These are phyloP conservation scores for Diadophis punctatus DNA, from an alignment of 2,113 vertebrate genomes.

Conservation along the genomic window DNA sequence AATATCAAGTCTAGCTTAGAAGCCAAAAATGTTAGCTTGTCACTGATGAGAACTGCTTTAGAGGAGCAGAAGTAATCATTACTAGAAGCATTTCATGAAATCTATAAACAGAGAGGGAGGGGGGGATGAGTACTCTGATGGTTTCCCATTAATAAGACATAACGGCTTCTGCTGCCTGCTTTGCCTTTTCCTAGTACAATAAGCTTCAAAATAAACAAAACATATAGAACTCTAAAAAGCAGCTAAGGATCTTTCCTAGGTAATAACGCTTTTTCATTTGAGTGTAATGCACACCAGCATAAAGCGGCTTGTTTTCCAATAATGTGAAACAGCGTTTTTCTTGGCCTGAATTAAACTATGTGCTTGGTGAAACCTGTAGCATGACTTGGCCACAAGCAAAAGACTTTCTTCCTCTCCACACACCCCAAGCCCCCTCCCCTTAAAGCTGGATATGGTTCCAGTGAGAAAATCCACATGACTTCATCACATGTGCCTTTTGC, in stretches of 20 bases:
- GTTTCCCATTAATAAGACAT: neutral
- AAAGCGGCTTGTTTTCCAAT: neutral
- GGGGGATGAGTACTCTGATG: slow-evolving; percentile 26
- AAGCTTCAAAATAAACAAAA: neutral
- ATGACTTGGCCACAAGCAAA: neutral
- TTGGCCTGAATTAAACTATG: neutral
- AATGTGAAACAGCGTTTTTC: neutral
- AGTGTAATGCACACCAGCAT: neutral
- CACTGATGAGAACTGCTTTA: neutral
- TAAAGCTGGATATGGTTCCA: neutral
- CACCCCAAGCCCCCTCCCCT: neutral
- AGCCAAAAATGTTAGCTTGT: neutral
- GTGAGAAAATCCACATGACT: neutral
- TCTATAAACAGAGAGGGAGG: neutral
- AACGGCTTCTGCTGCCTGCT: neutral
- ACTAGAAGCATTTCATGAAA: neutral
- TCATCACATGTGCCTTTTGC: neutral
- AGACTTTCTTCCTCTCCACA: neutral
- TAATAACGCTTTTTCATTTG: neutral
- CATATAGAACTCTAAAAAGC: neutral
- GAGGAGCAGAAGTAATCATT: slow-evolving; percentile 46
- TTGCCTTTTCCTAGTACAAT: neutral
- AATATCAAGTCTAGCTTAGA: neutral
- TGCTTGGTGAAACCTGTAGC: neutral
- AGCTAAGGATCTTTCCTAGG: neutral